These are phyloP conservation scores for Platyscapa corneri DNA, from an alignment of 1,140 invertebrate genomes.

Conservation along the genomic window DNA sequence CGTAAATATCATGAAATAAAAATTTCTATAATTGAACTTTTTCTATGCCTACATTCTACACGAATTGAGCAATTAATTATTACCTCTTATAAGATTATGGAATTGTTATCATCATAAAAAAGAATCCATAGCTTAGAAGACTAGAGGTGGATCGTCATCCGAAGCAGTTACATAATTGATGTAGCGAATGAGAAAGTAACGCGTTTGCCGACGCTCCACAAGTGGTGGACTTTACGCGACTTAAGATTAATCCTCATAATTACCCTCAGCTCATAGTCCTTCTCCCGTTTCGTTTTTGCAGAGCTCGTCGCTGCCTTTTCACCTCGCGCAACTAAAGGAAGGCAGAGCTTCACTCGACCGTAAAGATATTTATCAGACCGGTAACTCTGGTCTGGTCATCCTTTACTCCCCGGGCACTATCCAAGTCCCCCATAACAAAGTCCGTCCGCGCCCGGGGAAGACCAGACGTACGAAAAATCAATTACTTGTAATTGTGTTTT, in stretches of 20 bases:
- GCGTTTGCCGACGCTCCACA: conserved; percentile 63
- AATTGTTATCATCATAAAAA: no score
- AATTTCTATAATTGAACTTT: no score
- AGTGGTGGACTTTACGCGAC: conserved; percentile 74
- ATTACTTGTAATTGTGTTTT: conserved; percentile 52
- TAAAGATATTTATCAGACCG: conserved; percentile 68
- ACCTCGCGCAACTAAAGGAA: neutral
- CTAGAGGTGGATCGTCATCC: neutral
- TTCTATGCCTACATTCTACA: no score
- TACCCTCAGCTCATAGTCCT: conserved; percentile 59
- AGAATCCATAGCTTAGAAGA: no score
- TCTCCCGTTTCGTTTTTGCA: conserved; percentile 52
- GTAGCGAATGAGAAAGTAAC: conserved; percentile 18
- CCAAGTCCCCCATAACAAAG: neutral
- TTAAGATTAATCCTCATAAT: conserved; percentile 75
- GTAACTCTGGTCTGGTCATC: conserved; percentile 56
- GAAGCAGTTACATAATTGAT: neutral
- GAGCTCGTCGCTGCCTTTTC: conserved; percentile 37
- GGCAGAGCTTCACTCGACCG: conserved; percentile 44
- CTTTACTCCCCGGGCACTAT: conserved; percentile 54
- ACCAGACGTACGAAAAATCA: conserved; percentile 45
- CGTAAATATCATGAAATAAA: no score
- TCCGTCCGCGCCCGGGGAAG: neutral
- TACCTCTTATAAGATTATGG: neutral
- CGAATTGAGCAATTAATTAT: no score